phyloP scores from a whole-genome alignment of 2,888 invertebrate genomes.

The Yponomeuta plumbellus region DNA sequence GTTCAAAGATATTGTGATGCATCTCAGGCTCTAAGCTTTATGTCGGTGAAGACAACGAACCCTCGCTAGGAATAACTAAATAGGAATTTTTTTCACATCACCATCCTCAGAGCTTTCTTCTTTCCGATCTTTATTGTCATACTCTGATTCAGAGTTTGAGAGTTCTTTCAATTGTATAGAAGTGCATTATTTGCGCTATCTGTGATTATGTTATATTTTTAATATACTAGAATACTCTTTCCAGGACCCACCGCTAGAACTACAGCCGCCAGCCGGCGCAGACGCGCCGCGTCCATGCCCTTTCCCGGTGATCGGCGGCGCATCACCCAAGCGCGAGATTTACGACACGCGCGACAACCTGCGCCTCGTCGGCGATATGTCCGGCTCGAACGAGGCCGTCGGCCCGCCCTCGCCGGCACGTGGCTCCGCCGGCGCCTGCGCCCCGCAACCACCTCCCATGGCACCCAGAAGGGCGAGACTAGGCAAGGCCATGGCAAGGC shows the following conservation, averaged over 20 bases:
- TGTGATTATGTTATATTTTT: too few species aligned
- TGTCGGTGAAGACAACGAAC: too few species aligned
- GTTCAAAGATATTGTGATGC: neutral
- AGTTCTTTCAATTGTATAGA: too few species aligned
- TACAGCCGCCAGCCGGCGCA: constrained; percentile 57
- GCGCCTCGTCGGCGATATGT: constrained; percentile 52
- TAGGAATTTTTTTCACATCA: too few species aligned
- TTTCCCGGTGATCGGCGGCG: constrained; percentile 61
- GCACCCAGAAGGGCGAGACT: constrained; percentile 66
- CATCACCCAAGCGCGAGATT: constrained; percentile 62
- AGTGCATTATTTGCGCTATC: too few species aligned
- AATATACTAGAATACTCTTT: constrained; percentile 18
- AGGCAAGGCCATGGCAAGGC: constrained; percentile 81
- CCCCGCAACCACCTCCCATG: constrained; percentile 73
- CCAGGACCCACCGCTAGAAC: constrained; percentile 64
- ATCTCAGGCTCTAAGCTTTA: neutral
- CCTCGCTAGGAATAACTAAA: too few species aligned
- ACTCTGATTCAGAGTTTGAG: too few species aligned
- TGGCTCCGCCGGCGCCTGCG: constrained; percentile 81
- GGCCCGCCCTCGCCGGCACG: constrained; percentile 83
- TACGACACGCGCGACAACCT: constrained; percentile 59
- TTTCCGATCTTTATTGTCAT: too few species aligned
- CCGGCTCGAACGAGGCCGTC: constrained; percentile 53
- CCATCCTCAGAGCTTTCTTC: too few species aligned
- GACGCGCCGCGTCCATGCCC: constrained; percentile 59